Evolutionary conservation across 2,888 invertebrate genomes (phyloP), one percentile per base, ranked within the genome.

Genomic region (Melanchra persicariae): DNA sequence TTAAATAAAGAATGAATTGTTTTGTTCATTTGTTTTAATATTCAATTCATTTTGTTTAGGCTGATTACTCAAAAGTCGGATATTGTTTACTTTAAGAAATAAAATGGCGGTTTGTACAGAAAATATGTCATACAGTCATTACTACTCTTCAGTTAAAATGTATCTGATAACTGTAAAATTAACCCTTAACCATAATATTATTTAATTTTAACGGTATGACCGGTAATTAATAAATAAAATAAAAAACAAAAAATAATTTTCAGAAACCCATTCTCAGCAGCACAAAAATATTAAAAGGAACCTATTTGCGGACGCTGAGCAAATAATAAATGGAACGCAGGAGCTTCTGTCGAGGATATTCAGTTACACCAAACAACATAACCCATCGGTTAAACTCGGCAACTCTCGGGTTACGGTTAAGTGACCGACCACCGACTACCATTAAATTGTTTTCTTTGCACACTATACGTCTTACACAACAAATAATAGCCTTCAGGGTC

Each of bases 371-470:
- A 94, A 93, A 95, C 93, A 89, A 94, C 86, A 89, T 90, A 91
- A 91, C 92, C 94, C 94, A 93, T 93, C 94, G 91, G 91, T 89
- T 91, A 85, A 81, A 79, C 77, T 70, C 70, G 26, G 72, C 22
- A 77, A 37, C 86, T 92, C 91, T 91, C 88, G 67, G 89, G 93
- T 95, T 95, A 93, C 95, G 91, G 88, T 92, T 95, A 94, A 95
- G 95, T 95, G 95, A 95, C 79, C 85, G 93, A 91, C 95, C 94
- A 94, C 93, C 92, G 91, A 75, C 91, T 92, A 93, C 92, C 93
- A 95, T 95, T 93, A 94, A 93, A 95, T 92, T 92, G 93, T 94
- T 94, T 93, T 94, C 94, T 92, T 94, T 93, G 93, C 93, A 69
- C 79, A 80, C 77, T 72, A 81, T 74, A 76, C 81, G 74, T 85